Percentiles rank a stretch among this genome's conserved stretches.
phyloP scores from a whole-genome alignment of 2,797 vertebrate genomes.

The Anableps anableps region DNA sequence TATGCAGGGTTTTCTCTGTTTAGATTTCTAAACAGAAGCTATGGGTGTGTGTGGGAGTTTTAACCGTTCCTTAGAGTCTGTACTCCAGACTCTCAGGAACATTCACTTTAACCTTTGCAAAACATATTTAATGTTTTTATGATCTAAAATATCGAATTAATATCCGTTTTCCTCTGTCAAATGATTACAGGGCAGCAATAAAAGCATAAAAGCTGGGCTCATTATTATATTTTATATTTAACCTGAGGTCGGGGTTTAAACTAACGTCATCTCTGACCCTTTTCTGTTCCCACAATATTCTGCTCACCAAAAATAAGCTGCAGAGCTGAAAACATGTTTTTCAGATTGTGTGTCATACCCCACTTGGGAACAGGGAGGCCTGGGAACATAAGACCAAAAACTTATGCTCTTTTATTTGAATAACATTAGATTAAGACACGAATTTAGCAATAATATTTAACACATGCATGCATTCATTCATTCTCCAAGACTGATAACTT shows the following conservation, averaged over 20 bases:
- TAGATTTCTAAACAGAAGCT: not conserved
- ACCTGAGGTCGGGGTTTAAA: not conserved
- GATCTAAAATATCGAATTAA: not conserved
- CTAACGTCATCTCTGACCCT: not conserved
- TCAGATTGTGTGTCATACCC: not conserved
- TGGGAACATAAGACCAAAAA: not conserved
- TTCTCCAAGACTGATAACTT: not conserved
- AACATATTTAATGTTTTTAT: not conserved
- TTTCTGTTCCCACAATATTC: not conserved
- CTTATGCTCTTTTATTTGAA: no score
- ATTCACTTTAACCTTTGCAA: not conserved
- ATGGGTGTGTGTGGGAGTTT: not conserved
- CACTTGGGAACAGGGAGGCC: not conserved
- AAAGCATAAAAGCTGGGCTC: not conserved
- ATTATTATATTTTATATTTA: not conserved
- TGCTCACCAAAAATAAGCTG: not conserved
- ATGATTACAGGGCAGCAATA: not conserved
- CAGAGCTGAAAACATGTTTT: slow-evolving; percentile 5
- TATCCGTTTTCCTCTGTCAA: not conserved
- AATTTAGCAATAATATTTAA: not conserved
- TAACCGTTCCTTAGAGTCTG: not conserved
- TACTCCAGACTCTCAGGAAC: not conserved
- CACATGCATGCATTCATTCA: not conserved
- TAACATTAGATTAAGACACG: not conserved
- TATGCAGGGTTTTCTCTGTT: not conserved